Evolutionary conservation across 2,888 invertebrate genomes (phyloP), one percentile per base, ranked within the genome.

Genomic region (Protodeltote pygarga): DNA sequence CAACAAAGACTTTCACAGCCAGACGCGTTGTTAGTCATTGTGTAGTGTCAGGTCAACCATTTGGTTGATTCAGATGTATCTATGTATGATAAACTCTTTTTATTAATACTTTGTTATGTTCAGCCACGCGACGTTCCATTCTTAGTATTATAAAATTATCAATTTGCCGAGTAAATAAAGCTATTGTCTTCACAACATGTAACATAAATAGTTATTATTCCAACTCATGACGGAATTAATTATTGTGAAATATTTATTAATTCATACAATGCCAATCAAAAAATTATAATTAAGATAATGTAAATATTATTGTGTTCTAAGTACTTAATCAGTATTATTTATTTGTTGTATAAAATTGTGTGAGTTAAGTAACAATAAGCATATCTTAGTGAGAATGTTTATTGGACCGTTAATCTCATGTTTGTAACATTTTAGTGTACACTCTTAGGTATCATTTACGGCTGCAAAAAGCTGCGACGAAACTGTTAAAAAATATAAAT

Each of bases 321-420:
- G 40, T 57, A 38, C 25, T 16, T 40, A 49, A 52, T 66, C 65
- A 71, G 69, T 64, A 64, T 64, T 68, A 68, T 57, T 51, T 55
- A 55, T 67, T 64, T 34, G 32, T 47, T 35, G 37, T 58, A 41
- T 11, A 39, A 27, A 44, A 37, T 33, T 49, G 37, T 25, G 58
- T 57, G 61, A 55, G 65, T 47, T n/a, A 47, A 33, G 24, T 41
- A 51, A 42, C 19, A 49, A 42, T 42, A 21, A 32, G 49, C 34
- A 38, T 50, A 45, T 62, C 28, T 42, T 5, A 16, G 10, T 31
- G 10, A 5, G 11, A 10, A 0, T 24, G 5, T 5, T 24, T 5
- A 4, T 24, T 11, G 11, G 9, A 24, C 9, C 2, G 2, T 24
- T 5, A 24, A 2, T 1, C 10, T 11, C 11, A 6, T 6, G 13